Percentiles rank a stretch among this genome's conserved stretches.
phyloP scores from a whole-genome alignment of 2,888 invertebrate species.

The Blastobasis lacticolella region DNA sequence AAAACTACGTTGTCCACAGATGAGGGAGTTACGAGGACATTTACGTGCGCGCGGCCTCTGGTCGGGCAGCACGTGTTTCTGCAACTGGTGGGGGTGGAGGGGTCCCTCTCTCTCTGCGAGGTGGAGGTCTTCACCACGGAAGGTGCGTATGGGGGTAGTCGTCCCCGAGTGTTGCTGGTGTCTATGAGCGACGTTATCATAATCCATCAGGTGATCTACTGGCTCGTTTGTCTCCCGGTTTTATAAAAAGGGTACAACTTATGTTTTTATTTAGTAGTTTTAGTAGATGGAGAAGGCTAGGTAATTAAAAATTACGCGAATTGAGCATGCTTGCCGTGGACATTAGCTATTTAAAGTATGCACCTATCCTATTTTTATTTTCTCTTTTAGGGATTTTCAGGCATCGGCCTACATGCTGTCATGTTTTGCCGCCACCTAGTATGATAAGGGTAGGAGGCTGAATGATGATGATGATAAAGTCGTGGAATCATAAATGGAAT shows the following conservation, averaged over 20 bases:
- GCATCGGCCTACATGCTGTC: too few species aligned
- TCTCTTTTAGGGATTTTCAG: too few species aligned
- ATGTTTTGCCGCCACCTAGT: too few species aligned
- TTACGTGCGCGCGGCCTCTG: constrained; percentile 88
- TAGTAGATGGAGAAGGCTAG: too few species aligned
- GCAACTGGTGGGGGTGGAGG: constrained; percentile 92
- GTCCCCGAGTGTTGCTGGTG: too few species aligned
- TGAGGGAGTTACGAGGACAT: constrained; percentile 93
- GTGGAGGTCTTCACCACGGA: constrained; percentile 94
- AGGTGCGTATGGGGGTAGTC: constrained; percentile 63
- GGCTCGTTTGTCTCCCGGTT: too few species aligned
- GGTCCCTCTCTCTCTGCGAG: constrained; percentile 91
- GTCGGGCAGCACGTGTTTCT: constrained; percentile 91
- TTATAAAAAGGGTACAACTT: not conserved
- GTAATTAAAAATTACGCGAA: too few species aligned
- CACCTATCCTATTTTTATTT: too few species aligned
- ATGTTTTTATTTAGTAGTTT: too few species aligned
- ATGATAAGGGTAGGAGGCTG: not conserved
- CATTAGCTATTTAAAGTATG: too few species aligned
- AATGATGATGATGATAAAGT: not conserved
- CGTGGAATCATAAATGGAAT: too few species aligned
- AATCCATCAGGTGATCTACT: not conserved
- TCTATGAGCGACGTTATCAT: not conserved
- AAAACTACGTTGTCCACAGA: constrained; percentile 65
- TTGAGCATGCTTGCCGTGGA: too few species aligned